Base-by-base conservation (phyloP, 2,888 invertebrate species). In the Melinopterus prodromus region DNA sequence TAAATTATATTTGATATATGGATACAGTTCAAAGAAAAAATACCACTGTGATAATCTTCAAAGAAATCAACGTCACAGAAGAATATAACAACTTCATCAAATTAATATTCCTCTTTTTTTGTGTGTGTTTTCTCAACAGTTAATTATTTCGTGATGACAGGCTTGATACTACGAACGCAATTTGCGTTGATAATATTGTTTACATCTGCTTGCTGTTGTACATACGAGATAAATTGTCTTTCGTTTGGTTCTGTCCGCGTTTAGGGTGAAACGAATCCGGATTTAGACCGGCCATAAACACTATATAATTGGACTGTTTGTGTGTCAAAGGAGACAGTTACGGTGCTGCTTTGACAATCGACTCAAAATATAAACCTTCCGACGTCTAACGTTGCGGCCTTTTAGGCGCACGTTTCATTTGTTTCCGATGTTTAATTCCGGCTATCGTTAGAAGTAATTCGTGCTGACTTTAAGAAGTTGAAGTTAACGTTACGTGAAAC, bases 291-390 rank as follows among this genome's bases (percentile, higher is more conserved):
- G 85, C 82, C 88, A 87, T 89, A 89, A 89, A 89, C 88, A 88
- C 84, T 85, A 87, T 86, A 86, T 89, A 89, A 89, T 88, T 89
- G 88, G 89, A 86, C 87, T 85, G 87, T 89, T 88, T 88, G 88
- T 84, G 86, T 88, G 88, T 89, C 88, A 87, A 86, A 87, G 87
- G 82, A 83, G 88, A 88, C 89, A 87, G 88, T 88, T 87, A 89
- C 88, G 86, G 87, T 83, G 84, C 86, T 88, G 88, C 88, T 88
- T 88, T 89, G 89, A 89, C 89, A 89, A 87, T 88, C 81, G 79
- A 78, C 81, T 81, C 76, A 79, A 81, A 81, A 81, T 81, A 81
- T 76, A 76, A 76, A 35, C 76, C 71, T 77, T 15, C 53, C 15
- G 16, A 71, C 79, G 53, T 35, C 36, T 26, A 72, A 74, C 53